Percentiles rank a stretch among this genome's conserved stretches.
Evolutionary conservation across 2,797 vertebrate species (phyloP).

Genomic region (Channa striata): DNA sequence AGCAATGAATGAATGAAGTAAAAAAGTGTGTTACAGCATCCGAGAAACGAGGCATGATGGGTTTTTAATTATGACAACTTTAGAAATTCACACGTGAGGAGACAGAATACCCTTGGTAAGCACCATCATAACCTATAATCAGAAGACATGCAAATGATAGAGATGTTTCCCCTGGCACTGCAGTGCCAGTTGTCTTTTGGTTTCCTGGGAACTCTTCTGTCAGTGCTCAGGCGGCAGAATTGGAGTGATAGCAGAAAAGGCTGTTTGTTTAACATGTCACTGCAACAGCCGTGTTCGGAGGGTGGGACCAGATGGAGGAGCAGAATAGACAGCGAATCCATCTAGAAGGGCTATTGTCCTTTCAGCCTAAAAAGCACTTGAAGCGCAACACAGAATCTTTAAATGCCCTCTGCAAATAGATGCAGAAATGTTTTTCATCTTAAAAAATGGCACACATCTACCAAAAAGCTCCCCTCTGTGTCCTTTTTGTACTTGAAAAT

Average conservation of each 20-base stretch:
- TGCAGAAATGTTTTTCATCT: slow-evolving; percentile 4
- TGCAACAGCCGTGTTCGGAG: slow-evolving; percentile 59
- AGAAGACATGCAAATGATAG: slow-evolving; percentile 72
- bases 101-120: slow-evolving; percentile 67
- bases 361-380: slow-evolving; percentile 34
- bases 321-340: slow-evolving; percentile 43
- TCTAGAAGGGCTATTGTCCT: slow-evolving; percentile 49
- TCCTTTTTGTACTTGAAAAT: slow-evolving; percentile 38
- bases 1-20: slow-evolving; percentile 1
- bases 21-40: slow-evolving; percentile 19
- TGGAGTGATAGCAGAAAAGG: slow-evolving; percentile 67
- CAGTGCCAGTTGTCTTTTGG: slow-evolving; percentile 57
- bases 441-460: background rate
- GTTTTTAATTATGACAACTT: slow-evolving; percentile 44
- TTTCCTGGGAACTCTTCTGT: slow-evolving; percentile 67
- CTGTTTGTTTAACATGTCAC: slow-evolving; percentile 78
- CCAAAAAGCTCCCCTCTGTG: slow-evolving; percentile 3
- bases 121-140: slow-evolving; percentile 76
- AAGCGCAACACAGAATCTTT: slow-evolving; percentile 18
- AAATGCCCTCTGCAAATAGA: slow-evolving; percentile 16
- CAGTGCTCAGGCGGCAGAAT: slow-evolving; percentile 58
- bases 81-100: slow-evolving; percentile 54
- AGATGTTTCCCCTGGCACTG: slow-evolving; percentile 56
- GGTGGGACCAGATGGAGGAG: slow-evolving; percentile 73
- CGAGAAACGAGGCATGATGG: slow-evolving; percentile 30